phyloP scores from a whole-genome alignment of 2,888 invertebrate genomes.

The Ganaspis brasiliensis region DNA sequence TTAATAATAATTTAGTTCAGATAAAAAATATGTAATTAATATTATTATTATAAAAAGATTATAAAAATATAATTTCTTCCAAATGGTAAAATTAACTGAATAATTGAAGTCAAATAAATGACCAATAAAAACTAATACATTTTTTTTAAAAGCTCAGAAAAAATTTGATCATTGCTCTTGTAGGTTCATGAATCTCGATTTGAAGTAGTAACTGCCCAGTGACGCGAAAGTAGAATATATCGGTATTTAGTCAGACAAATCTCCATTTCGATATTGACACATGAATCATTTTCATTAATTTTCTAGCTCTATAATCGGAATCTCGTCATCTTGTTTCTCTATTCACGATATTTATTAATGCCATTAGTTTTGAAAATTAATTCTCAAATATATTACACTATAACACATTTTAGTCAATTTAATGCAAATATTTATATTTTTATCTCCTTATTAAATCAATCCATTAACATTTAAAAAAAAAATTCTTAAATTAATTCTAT shows the following conservation, averaged over 20 bases:
- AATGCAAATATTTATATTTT: too few relatives aligned
- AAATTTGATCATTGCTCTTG: background rate
- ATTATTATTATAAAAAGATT: too few relatives aligned
- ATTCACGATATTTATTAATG: background rate
- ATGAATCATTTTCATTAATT: background rate
- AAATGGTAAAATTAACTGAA: too few relatives aligned
- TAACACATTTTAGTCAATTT: too few relatives aligned
- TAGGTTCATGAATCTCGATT: conserved; percentile 7
- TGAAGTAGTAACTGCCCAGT: background rate
- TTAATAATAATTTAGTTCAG: too few relatives aligned
- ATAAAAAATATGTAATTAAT: too few relatives aligned
- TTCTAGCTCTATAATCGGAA: background rate
- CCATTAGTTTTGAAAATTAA: background rate
- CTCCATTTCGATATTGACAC: conserved; percentile 1
- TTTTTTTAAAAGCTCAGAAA: background rate
- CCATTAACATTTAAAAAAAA: too few relatives aligned
- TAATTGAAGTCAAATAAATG: too few relatives aligned
- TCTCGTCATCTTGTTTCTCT: background rate
- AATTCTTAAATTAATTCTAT: too few relatives aligned
- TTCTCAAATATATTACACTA: too few relatives aligned
- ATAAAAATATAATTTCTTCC: too few relatives aligned
- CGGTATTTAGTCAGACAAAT: conserved; percentile 10
- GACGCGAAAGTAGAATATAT: conserved; percentile 10
- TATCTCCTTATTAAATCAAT: too few relatives aligned
- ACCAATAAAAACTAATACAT: background rate